A percentile compares a stretch with the other conserved stretches of the same genome.
Evolutionary conservation across 2,113 vertebrate species (phyloP).

Genomic region (Campylomormyrus tamandua): DNA sequence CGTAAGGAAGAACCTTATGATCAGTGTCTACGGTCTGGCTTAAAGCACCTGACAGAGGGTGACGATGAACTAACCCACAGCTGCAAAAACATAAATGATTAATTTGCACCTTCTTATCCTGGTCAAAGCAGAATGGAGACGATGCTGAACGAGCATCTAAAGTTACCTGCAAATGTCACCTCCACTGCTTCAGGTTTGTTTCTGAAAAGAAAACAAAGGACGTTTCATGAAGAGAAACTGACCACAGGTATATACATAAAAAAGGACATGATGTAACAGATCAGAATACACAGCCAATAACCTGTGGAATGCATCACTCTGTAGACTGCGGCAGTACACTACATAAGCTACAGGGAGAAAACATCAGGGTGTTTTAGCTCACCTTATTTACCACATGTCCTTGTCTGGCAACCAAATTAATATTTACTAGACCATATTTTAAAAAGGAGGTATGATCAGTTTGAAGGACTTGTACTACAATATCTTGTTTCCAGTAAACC

Average conservation of each 20-base stretch:
- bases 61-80: not conserved
- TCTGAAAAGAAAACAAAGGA: slow-evolving; percentile 56
- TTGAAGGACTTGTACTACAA: not conserved
- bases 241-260: not conserved
- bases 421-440: not conserved
- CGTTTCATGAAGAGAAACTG: not conserved
- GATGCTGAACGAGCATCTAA: not conserved
- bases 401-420: not conserved
- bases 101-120: not conserved
- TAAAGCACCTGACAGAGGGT: not conserved
- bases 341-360: not conserved
- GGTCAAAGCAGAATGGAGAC: not conserved
- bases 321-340: not conserved
- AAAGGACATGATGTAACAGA: not conserved
- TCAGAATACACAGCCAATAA: not conserved
- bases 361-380: not conserved
- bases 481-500: not conserved
- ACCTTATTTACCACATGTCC: not conserved
- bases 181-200: slow-evolving; percentile 97
- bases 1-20: not conserved
- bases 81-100: not conserved
- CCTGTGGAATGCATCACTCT: not conserved
- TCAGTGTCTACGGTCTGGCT: not conserved
- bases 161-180: slow-evolving; percentile 96
- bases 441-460: not conserved